Percentiles rank a stretch among this genome's conserved stretches.
Evolutionary conservation across 30 jellyfish, hydroid and myxozoan species (phyloP).

Genomic region (Aurelia sp.): DNA sequence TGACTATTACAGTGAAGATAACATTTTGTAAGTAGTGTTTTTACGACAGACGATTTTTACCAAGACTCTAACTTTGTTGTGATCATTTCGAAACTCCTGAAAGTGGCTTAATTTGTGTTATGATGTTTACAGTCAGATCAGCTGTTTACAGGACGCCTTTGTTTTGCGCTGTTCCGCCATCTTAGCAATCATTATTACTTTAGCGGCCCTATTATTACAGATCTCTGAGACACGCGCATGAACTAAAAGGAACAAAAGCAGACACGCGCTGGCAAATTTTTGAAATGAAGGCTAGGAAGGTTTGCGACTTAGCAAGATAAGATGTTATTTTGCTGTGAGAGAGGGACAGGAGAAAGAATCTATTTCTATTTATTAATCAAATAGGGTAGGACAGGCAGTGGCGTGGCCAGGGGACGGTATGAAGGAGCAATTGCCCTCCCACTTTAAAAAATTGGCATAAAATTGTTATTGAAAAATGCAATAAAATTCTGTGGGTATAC

Average conservation of each 20-base stretch:
- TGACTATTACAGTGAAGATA: neutral
- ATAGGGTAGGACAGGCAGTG: too few relatives aligned
- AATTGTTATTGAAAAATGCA: too few relatives aligned
- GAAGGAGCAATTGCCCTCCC: too few relatives aligned
- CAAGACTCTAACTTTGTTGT: neutral
- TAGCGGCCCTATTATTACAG: neutral
- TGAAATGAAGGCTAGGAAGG: too few relatives aligned
- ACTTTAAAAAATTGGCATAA: too few relatives aligned
- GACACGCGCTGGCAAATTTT: too few relatives aligned
- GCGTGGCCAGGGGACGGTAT: too few relatives aligned
- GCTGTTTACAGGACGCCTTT: neutral
- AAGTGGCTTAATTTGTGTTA: neutral
- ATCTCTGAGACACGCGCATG: neutral
- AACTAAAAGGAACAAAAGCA: neutral
- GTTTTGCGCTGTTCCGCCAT: neutral
- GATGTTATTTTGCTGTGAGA: too few relatives aligned
- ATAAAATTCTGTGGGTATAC: too few relatives aligned
- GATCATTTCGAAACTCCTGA: neutral
- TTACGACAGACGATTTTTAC: constrained; percentile 14
- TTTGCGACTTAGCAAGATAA: too few relatives aligned
- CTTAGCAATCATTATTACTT: neutral
- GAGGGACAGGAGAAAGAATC: too few relatives aligned
- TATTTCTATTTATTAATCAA: too few relatives aligned
- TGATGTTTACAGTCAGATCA: neutral
- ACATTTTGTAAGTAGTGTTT: constrained; percentile 14